A percentile compares a stretch with the other conserved stretches of the same genome.
Conservation (phyloP, 2,113 vertebrate species). For the Anguilla rostrata region DNA sequence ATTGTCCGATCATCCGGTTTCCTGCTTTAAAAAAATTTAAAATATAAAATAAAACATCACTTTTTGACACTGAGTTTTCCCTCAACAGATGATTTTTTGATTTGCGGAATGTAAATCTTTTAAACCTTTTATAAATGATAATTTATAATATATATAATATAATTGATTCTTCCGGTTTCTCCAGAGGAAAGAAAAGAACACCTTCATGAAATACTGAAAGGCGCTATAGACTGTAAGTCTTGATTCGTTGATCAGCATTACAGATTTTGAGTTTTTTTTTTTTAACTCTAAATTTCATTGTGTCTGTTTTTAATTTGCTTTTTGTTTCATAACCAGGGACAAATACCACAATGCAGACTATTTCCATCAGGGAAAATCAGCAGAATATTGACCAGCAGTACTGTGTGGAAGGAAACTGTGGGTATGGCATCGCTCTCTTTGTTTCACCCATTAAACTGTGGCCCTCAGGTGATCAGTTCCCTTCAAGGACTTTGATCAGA, state of each 20-base stretch:
- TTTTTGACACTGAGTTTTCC: no score
- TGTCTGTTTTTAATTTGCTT: background rate
- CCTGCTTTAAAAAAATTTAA: no score
- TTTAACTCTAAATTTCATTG: background rate
- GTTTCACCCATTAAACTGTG: background rate
- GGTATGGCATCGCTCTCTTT: conserved; percentile 63
- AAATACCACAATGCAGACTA: conserved; percentile 81
- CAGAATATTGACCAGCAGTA: conserved; percentile 80
- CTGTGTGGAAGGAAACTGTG: conserved; percentile 71
- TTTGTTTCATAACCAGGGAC: conserved; percentile 69
- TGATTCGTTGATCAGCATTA: no score
- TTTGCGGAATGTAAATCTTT: no score
- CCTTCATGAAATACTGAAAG: conserved; percentile 29
- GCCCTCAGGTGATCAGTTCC: background rate
- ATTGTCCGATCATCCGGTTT: no score
- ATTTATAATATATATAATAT: background rate
- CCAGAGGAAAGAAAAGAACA: conserved; percentile 39
- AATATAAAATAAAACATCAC: no score
- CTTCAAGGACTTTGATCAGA: background rate
- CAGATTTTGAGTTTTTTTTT: no score
- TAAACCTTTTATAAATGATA: background rate
- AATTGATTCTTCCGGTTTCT: background rate
- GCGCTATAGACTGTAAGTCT: conserved; percentile 65
- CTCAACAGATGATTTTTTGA: no score
- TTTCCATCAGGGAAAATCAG: conserved; percentile 85